Base-by-base conservation (phyloP, 1,140 invertebrate genomes). In the Antheraea mylitta region DNA sequence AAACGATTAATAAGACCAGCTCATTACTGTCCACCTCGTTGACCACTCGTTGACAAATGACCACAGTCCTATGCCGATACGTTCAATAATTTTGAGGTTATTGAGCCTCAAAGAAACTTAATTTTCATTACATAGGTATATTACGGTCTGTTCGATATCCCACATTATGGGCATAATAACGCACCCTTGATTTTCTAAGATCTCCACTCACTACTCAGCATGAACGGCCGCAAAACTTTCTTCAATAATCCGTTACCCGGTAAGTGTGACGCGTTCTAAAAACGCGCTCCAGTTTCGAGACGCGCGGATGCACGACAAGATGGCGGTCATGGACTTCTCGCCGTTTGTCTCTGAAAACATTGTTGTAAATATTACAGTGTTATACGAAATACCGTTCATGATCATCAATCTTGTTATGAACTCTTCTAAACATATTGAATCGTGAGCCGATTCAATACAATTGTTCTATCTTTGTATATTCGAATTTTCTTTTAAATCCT, bases 211-310 rank as follows among this genome's bases (percentile, higher is more conserved):
- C 0, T 16, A 16, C 38, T 42, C 38, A 42, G 11, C 16, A 53
- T 53, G 11, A 53, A 53, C 16, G 45, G 45, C 45, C 11, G 37
- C 61, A 37, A 64, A 30, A 64, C 65, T 66, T 66, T 66, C 65
- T 36, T 66, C 65, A 37, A 37, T 37, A 42, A 10, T 18, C 65
- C 65, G 65, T 66, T 66, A 66, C 18, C 22, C 30, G 63, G 19
- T 58, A 66, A 66, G 65, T 66, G 65, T 66, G 58, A 66, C 65
- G 65, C 58, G 65, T 16, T 53, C 65, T 38, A 58, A 59, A 66
- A 66, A 58, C 53, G 53, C 53, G 65, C 48, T 66, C 65, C 53
- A 66, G 65, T n/a, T 66, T 19, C 16, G 60, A 22, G 13, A 53
- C 11, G 45, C 45, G 6, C 45, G 45, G 45, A 53, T 53, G 45